Percentiles rank a stretch among this genome's conserved stretches.
Evolutionary conservation across 1,140 invertebrate species (phyloP).

Genomic region (Nephila pilipes): DNA sequence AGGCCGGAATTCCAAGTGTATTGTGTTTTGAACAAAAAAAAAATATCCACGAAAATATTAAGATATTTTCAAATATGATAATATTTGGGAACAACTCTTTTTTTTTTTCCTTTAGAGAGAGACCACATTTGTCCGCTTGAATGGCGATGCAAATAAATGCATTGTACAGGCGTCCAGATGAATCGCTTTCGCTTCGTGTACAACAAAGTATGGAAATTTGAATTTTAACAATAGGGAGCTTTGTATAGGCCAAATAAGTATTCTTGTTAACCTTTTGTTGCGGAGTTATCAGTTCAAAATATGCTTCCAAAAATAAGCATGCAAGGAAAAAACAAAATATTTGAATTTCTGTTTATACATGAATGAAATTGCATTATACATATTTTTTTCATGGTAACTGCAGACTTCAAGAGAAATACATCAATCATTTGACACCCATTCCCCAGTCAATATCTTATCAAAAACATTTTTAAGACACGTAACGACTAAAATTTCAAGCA

Average conservation of each 20-base stretch:
- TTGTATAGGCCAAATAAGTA: neutral
- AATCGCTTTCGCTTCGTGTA: neutral
- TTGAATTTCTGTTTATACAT: neutral
- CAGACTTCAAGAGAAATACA: too few relatives aligned
- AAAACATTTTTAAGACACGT: too few relatives aligned
- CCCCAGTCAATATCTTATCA: too few relatives aligned
- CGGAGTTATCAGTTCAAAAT: neutral
- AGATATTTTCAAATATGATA: slow-evolving; percentile 57
- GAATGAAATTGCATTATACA: neutral
- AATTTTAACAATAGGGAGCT: neutral
- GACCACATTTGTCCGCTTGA: slow-evolving; percentile 62
- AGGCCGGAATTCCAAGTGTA: slow-evolving; percentile 24
- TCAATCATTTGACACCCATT: too few relatives aligned
- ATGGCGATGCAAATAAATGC: slow-evolving; percentile 60
- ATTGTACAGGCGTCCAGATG: slow-evolving; percentile 1
- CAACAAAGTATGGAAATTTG: neutral
- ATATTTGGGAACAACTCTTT: neutral
- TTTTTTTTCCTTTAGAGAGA: neutral
- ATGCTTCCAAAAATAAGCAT: neutral
- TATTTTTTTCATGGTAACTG: too few relatives aligned
- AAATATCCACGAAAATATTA: neutral
- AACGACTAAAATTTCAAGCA: too few relatives aligned
- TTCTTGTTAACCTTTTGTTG: neutral
- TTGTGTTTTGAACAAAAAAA: neutral
- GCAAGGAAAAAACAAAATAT: neutral